Conservation (phyloP, 2,888 invertebrate genomes). For the Eupithecia pulchellata region DNA sequence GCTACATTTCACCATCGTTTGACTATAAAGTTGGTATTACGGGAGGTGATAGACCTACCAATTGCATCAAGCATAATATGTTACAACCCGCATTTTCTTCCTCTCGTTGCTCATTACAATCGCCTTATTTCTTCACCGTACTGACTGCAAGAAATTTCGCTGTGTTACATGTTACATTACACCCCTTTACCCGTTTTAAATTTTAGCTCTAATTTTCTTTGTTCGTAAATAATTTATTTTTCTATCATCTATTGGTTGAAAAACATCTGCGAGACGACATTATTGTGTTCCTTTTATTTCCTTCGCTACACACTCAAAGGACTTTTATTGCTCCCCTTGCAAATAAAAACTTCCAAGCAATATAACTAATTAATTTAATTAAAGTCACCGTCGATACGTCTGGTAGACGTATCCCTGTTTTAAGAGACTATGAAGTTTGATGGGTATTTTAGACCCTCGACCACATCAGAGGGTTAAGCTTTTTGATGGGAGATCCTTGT, state of each 20-base stretch:
- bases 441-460: conserved; percentile 48
- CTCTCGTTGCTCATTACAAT: too few relatives aligned
- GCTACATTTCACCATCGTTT: too few relatives aligned
- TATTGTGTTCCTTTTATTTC: conserved; percentile 1
- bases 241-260: background rate
- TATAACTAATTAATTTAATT: conserved; percentile 66
- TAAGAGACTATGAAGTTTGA: conserved; percentile 60
- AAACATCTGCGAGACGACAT: background rate
- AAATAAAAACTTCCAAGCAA: conserved; percentile 40
- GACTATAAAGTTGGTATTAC: too few relatives aligned
- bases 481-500: conserved; percentile 43
- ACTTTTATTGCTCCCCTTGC: conserved; percentile 36
- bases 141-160: too few relatives aligned
- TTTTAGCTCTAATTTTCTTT: background rate
- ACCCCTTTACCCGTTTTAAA: too few relatives aligned
- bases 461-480: conserved; percentile 42
- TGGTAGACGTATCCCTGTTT: conserved; percentile 58
- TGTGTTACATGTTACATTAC: too few relatives aligned
- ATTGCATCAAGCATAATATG: too few relatives aligned
- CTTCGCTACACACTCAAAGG: conserved; percentile 7
- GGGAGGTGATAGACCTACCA: too few relatives aligned
- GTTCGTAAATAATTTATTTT: background rate
- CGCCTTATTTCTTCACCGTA: too few relatives aligned
- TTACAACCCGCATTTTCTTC: too few relatives aligned
- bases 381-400: conserved; percentile 54